A percentile compares a stretch with the other conserved stretches of the same genome.
Conservation (phyloP, 2,113 vertebrate species). For the Aleadryas rufinucha region DNA sequence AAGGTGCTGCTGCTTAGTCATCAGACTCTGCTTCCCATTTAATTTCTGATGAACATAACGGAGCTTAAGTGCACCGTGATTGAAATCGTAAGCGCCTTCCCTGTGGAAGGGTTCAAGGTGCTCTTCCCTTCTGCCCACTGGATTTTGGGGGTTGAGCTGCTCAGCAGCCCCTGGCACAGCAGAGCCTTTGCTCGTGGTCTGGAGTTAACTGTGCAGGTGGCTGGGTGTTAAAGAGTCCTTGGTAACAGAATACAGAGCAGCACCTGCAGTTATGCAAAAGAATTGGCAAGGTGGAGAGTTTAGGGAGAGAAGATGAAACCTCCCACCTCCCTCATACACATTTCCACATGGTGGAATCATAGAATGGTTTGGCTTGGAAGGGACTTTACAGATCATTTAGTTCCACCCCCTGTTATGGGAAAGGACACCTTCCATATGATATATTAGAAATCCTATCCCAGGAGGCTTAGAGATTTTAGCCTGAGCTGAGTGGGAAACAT, state of each 20-base stretch:
- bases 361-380: background rate
- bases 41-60: background rate
- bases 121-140: background rate
- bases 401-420: background rate
- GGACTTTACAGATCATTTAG: too few species aligned
- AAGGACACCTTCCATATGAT: background rate
- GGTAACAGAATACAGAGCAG: background rate
- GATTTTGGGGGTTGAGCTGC: background rate
- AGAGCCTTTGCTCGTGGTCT: background rate
- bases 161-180: background rate
- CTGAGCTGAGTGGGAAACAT: background rate
- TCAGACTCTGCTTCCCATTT: background rate
- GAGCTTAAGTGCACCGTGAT: fast-evolving
- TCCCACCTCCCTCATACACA: background rate
- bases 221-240: background rate
- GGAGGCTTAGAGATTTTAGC: background rate
- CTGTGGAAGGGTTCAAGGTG: background rate
- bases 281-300: background rate
- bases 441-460: background rate
- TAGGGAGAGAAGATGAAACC: background rate
- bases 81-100: background rate
- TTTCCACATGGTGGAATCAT: background rate
- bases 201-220: background rate
- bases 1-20: background rate
- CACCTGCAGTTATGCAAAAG: background rate